A percentile compares a stretch with the other conserved stretches of the same genome.
phyloP scores from a whole-genome alignment of 2,888 invertebrate genomes.

The Bellardia pandia region DNA sequence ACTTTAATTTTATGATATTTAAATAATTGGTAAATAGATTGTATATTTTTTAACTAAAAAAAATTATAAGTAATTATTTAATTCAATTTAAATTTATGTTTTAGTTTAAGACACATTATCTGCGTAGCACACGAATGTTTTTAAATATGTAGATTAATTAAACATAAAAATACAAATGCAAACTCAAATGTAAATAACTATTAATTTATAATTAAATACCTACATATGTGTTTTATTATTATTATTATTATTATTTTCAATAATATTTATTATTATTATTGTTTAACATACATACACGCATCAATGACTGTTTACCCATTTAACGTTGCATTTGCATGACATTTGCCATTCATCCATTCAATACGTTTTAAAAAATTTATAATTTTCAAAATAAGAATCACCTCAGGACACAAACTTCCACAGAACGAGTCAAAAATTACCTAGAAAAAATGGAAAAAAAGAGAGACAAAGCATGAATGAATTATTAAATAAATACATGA shows the following conservation, averaged over 20 bases:
- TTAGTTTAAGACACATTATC: too few relatives aligned
- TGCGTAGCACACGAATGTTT: neutral
- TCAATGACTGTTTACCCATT: neutral
- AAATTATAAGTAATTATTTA: too few relatives aligned
- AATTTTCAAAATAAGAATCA: neutral
- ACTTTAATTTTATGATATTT: too few relatives aligned
- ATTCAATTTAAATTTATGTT: too few relatives aligned
- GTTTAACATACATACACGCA: constrained; percentile 3
- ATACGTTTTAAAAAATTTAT: neutral
- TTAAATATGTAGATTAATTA: neutral
- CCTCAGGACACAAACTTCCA: constrained; percentile 2
- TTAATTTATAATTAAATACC: neutral
- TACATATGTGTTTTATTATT: neutral
- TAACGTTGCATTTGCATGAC: neutral
- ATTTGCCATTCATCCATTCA: constrained; percentile 7
- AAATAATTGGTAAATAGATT: too few relatives aligned
- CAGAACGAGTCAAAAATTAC: constrained; percentile 21
- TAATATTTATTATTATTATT: constrained; percentile 1
- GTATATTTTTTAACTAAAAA: too few relatives aligned
- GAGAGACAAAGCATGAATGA: constrained; percentile 1
- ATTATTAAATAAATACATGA: constrained; percentile 8
- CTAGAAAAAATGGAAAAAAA: constrained; percentile 11
- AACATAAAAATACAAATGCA: neutral
- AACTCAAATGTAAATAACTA: constrained; percentile 3
- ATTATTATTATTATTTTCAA: neutral